Percentiles rank a stretch among this genome's conserved stretches.
Evolutionary conservation across 1,140 invertebrate species (phyloP).

Genomic region (Apis laboriosa): DNA sequence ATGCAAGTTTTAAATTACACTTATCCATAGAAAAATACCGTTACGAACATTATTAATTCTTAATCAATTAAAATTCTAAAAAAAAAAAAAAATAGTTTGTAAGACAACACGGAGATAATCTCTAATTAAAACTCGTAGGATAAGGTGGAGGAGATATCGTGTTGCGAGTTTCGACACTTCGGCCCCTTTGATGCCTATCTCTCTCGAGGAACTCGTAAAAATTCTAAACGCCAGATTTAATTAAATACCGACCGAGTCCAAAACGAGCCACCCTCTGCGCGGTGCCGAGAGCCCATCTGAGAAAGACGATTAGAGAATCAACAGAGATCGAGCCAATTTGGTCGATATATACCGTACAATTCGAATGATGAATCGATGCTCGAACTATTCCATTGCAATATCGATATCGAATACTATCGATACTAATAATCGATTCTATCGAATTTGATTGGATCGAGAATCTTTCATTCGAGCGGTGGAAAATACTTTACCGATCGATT

Average conservation of each 20-base stretch:
- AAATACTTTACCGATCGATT: no score
- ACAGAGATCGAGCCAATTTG: not conserved
- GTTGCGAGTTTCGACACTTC: slow-evolving; percentile 40
- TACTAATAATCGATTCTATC: slow-evolving; percentile 7
- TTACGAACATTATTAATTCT: no score
- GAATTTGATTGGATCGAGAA: not conserved
- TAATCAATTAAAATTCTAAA: no score
- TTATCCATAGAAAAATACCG: no score
- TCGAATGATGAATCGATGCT: slow-evolving; percentile 23
- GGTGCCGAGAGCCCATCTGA: no score
- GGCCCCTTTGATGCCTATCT: slow-evolving; percentile 18
- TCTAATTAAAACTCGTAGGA: slow-evolving; percentile 17
- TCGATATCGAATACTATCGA: not conserved
- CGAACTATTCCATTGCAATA: not conserved
- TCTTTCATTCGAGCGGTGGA: no score
- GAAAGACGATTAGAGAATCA: slow-evolving; percentile 13
- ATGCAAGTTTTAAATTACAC: no score
- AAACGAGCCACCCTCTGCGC: slow-evolving; percentile 17
- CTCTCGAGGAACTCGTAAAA: not conserved
- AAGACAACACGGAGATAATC: not conserved
- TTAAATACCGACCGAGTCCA: slow-evolving; percentile 11
- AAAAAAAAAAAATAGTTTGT: not conserved
- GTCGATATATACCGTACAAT: not conserved
- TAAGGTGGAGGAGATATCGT: not conserved
- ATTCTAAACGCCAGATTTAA: slow-evolving; percentile 12